These are phyloP conservation scores for Anarhynchus alexandrinus DNA, from an alignment of 2,113 vertebrate species.

Conservation along the genomic window DNA sequence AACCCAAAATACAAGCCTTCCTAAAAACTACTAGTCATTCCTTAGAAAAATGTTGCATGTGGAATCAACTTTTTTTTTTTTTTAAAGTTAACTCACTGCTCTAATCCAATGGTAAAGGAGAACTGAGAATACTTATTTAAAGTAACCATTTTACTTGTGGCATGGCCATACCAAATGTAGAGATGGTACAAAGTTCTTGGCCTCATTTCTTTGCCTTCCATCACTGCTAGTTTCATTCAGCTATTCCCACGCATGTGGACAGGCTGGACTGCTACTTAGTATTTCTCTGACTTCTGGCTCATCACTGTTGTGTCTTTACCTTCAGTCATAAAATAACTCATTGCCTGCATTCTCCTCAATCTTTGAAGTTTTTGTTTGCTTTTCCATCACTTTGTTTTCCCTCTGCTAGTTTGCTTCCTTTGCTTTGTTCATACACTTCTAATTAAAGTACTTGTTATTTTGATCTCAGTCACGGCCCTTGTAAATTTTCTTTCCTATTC, in stretches of 20 bases:
- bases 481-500: slow-evolving; percentile 14
- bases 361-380: background rate
- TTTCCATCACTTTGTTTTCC: background rate
- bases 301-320: background rate
- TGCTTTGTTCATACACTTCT: background rate
- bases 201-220: background rate
- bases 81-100: background rate
- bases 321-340: background rate
- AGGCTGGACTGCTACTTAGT: background rate
- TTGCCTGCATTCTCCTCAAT: background rate
- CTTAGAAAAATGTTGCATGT: background rate
- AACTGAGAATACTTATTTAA: background rate
- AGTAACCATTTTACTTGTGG: background rate
- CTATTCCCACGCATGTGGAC: background rate
- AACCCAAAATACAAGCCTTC: background rate
- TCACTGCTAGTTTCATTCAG: background rate
- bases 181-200: background rate
- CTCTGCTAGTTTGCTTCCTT: background rate
- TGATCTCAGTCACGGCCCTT: background rate
- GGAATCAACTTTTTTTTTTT: background rate
- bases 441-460: slow-evolving; percentile 19
- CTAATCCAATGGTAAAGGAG: background rate
- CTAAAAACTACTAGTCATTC: background rate
- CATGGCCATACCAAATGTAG: background rate
- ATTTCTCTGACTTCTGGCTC: background rate